Evolutionary conservation across 2,797 vertebrate species (phyloP).

Genomic region (Helostoma temminkii): DNA sequence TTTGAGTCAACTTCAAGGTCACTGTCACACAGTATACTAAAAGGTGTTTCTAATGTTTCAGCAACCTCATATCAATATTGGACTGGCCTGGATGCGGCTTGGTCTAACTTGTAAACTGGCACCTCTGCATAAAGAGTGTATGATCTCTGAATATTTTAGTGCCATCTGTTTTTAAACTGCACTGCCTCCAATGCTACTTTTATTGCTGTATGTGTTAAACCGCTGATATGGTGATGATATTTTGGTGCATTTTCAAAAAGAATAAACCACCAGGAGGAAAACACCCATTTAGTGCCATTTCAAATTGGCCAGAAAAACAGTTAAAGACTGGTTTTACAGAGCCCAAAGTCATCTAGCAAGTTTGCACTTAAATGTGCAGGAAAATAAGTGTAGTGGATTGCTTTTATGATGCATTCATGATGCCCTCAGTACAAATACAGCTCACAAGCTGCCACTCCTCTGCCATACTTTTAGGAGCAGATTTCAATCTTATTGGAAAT

Average conservation of each 20-base stretch:
- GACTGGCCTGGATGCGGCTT: not conserved
- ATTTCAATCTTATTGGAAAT: conserved; percentile 34
- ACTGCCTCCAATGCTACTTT: not conserved
- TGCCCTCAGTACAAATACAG: conserved; percentile 1
- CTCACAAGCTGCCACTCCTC: conserved; percentile 20
- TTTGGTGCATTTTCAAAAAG: not conserved
- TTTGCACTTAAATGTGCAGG: conserved; percentile 18
- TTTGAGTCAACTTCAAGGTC: conserved; percentile 2
- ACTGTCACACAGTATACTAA: not conserved
- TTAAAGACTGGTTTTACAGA: conserved; percentile 18
- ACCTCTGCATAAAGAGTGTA: not conserved
- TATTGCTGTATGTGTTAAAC: not conserved
- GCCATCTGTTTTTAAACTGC: not conserved
- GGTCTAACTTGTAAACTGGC: not conserved
- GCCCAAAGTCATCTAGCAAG: not conserved
- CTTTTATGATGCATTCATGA: not conserved
- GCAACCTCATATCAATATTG: not conserved
- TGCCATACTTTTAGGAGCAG: conserved; percentile 10
- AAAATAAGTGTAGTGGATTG: conserved; percentile 16
- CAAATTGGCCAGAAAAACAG: not conserved
- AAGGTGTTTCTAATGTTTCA: not conserved
- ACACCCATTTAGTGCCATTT: not conserved
- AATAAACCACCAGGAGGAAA: conserved; percentile 7
- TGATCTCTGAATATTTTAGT: conserved; percentile 5
- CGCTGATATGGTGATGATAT: conserved; percentile 3